Conservation (phyloP, 2,113 vertebrate species). For the Gasterosteus nipponicus region DNA sequence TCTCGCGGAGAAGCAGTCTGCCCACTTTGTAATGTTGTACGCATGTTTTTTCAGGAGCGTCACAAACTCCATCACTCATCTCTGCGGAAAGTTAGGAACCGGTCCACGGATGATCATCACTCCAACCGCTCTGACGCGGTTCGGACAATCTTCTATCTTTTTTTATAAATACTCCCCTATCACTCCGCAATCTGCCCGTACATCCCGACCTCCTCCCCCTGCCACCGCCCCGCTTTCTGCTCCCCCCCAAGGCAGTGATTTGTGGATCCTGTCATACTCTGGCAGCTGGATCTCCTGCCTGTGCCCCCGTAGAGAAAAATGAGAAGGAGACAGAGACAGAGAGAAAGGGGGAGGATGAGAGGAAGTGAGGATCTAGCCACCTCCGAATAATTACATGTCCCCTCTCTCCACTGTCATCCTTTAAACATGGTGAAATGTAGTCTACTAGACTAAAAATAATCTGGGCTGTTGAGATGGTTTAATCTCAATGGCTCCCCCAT, state of each 20-base stretch:
- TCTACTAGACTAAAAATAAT: constrained; percentile 63
- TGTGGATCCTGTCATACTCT: constrained; percentile 69
- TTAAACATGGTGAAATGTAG: constrained; percentile 67
- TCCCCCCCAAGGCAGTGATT: constrained; percentile 67
- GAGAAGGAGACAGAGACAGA: constrained; percentile 21
- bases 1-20: constrained; percentile 57
- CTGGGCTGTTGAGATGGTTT: constrained; percentile 32
- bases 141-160: background rate
- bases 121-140: background rate
- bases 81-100: constrained; percentile 12
- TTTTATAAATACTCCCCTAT: background rate
- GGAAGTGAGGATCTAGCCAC: constrained; percentile 47
- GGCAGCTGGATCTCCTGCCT: constrained; percentile 63
- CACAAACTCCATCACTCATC: constrained; percentile 13
- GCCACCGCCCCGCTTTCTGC: constrained; percentile 20
- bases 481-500: constrained; percentile 42
- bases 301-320: constrained; percentile 41
- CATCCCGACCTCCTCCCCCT: background rate
- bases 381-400: constrained; percentile 69
- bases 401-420: constrained; percentile 64
- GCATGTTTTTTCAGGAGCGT: constrained; percentile 6
- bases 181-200: constrained; percentile 30
- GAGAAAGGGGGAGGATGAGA: constrained; percentile 30
- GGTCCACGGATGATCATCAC: background rate
- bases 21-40: constrained; percentile 31